Evolutionary conservation across 2,797 vertebrate species (phyloP).

Genomic region (Gymnodraco acuticeps): DNA sequence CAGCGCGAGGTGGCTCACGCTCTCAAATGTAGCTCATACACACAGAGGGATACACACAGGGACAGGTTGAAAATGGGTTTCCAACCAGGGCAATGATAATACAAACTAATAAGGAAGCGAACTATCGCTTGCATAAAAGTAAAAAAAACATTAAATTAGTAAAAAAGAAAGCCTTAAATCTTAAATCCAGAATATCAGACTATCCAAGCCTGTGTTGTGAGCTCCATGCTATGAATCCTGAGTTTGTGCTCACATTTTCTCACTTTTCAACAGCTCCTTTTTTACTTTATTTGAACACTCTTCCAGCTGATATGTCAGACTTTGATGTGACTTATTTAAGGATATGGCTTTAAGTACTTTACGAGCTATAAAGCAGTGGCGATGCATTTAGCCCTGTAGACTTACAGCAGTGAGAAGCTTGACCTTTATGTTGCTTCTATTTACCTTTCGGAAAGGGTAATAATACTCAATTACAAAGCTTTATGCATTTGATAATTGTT

Average conservation of each 20-base stretch:
- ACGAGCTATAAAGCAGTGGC: background rate
- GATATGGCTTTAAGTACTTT: background rate
- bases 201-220: background rate
- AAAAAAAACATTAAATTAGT: background rate
- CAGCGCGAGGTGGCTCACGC: too few relatives aligned
- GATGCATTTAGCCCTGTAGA: conserved; percentile 5
- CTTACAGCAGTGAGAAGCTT: background rate
- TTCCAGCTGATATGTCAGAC: background rate
- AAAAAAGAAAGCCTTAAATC: background rate
- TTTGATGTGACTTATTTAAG: background rate
- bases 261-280: background rate
- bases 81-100: too few relatives aligned
- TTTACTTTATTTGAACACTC: background rate
- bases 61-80: too few relatives aligned
- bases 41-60: too few relatives aligned
- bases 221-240: background rate
- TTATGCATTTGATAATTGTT: background rate
- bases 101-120: background rate
- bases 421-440: background rate
- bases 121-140: background rate
- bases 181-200: background rate
- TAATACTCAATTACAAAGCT: background rate
- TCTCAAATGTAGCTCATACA: too few relatives aligned
- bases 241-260: background rate
- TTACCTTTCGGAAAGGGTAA: background rate